phyloP scores from a whole-genome alignment of 2,797 vertebrate species.

The Trachurus trachurus region DNA sequence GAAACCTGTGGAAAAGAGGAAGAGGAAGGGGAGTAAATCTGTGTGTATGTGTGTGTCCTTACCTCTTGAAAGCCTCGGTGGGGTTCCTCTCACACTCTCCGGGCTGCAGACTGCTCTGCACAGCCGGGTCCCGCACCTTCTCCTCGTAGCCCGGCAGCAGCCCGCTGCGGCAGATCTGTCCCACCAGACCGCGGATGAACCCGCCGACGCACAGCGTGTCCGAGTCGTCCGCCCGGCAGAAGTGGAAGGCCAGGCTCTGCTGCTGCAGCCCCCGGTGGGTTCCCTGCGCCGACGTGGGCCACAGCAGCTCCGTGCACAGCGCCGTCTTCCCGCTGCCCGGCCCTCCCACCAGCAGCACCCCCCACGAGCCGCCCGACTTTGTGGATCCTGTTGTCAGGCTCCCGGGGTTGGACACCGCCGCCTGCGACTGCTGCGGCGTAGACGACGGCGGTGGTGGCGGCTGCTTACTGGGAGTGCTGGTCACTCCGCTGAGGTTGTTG shows the following conservation, averaged over 20 bases:
- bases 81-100: conserved; percentile 98
- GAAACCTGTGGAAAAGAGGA: neutral
- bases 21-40: too few species aligned
- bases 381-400: conserved; percentile 58
- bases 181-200: conserved; percentile 91
- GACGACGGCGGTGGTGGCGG: too few species aligned
- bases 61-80: conserved; percentile 98
- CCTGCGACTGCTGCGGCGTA: conserved; percentile 71
- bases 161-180: conserved; percentile 91
- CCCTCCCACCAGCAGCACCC: conserved; percentile 95
- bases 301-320: conserved; percentile 94
- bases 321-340: conserved; percentile 98
- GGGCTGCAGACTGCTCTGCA: conserved; percentile 91
- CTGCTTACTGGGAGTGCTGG: conserved; percentile 81
- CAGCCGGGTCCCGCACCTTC: conserved; percentile 91
- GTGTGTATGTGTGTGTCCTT: conserved; percentile 44
- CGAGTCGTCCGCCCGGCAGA: conserved; percentile 96
- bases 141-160: conserved; percentile 93
- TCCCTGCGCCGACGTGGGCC: conserved; percentile 92
- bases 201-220: conserved; percentile 93
- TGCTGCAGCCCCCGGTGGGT: conserved; percentile 91
- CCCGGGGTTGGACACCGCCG: conserved; percentile 73
- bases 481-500: conserved; percentile 84
- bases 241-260: conserved; percentile 94
- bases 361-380: conserved; percentile 88